Evolutionary conservation across 1,140 invertebrate species (phyloP).

Genomic region (fruit fly (Drosophila melanogaster)): Release_6_plus_ISO1_MT NC_004354.4:5949501-5950000

Average conservation of each 20-base stretch:
- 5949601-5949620: constrained; percentile 67
- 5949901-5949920: constrained; percentile 85
- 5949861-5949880: constrained; percentile 84
- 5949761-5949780: constrained; percentile 44
- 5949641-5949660: neutral
- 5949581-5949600: constrained; percentile 31
- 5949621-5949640: constrained; percentile 18
- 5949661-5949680: no score
- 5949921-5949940: constrained; percentile 88
- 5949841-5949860: constrained; percentile 54
- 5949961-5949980: constrained; percentile 88
- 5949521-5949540: constrained; percentile 62
- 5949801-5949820: constrained; percentile 19
- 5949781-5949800: constrained; percentile 22
- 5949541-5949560: constrained; percentile 32
- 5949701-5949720: neutral
- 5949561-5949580: constrained; percentile 7
- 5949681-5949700: neutral
- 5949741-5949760: constrained; percentile 40
- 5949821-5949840: constrained; percentile 64
- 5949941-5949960: constrained; percentile 85
- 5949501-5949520: constrained; percentile 63
- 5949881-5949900: constrained; percentile 66
- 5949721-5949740: constrained; percentile 8
- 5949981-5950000: constrained; percentile 86